A percentile compares a stretch with the other conserved stretches of the same genome.
Conservation (phyloP, 1,140 invertebrate genomes). For the Oscheius sp. region DNA sequence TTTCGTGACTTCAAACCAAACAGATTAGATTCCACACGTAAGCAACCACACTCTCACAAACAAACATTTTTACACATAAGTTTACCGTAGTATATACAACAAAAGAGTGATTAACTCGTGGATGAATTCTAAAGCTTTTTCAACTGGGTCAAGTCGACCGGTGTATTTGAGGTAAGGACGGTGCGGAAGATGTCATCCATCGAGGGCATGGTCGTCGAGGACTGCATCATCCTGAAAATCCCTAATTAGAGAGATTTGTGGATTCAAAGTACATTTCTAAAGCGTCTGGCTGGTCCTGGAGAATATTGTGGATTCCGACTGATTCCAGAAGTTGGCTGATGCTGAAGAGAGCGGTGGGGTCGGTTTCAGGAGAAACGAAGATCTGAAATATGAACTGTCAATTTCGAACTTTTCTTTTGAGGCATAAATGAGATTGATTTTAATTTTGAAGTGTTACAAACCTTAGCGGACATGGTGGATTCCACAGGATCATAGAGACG, state of each 20-base stretch:
- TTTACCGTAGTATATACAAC: too few species aligned
- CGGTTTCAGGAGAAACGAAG: not conserved
- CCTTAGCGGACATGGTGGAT: not conserved
- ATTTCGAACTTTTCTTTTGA: not conserved
- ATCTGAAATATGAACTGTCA: not conserved
- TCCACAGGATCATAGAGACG: not conserved
- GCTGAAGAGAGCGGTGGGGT: not conserved
- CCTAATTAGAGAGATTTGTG: not conserved
- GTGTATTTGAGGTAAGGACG: not conserved
- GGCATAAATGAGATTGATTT: not conserved
- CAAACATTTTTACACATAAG: too few species aligned
- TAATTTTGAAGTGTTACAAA: too few species aligned
- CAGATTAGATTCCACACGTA: too few species aligned
- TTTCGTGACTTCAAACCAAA: too few species aligned
- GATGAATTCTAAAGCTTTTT: not conserved
- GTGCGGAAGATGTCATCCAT: slow-evolving; percentile 6
- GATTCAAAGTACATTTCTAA: not conserved
- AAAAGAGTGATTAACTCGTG: too few species aligned
- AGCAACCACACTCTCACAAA: too few species aligned
- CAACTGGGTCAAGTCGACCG: not conserved
- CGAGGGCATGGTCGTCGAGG: not conserved
- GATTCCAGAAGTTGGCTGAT: not conserved
- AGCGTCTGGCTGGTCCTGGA: not conserved
- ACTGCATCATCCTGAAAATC: not conserved
- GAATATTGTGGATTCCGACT: not conserved